Conservation (phyloP, 2,888 invertebrate species). For the Orthonychiurus folsomi region DNA sequence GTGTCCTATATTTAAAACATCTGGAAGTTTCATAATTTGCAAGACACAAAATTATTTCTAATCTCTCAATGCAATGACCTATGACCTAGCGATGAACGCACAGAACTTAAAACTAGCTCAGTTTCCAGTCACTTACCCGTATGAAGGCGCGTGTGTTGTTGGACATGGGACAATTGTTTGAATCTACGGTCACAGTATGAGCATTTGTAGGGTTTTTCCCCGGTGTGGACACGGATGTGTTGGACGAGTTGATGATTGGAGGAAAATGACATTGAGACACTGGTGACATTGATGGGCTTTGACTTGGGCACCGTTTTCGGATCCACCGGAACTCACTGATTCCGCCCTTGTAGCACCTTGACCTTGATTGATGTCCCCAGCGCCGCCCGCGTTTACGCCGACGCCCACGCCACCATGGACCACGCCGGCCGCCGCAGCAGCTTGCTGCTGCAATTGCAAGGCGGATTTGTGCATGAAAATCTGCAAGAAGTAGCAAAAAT, state of each 20-base stretch:
- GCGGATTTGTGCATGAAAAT: constrained; percentile 96
- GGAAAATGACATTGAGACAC: constrained; percentile 92
- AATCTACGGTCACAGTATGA: constrained; percentile 93
- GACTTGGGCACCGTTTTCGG: no score
- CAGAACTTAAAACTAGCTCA: no score
- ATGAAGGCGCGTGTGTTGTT: constrained; percentile 90
- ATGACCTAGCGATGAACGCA: no score
- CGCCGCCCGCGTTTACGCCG: no score
- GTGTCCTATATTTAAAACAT: no score
- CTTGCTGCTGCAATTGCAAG: constrained; percentile 74
- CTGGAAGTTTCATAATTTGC: no score
- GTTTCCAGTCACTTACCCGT: no score
- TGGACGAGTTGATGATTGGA: constrained; percentile 89
- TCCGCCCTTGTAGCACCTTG: no score
- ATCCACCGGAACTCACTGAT: constrained; percentile 34
- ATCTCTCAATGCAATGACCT: no score
- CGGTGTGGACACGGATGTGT: constrained; percentile 94
- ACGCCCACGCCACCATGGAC: constrained; percentile 37
- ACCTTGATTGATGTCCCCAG: no score
- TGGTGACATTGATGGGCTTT: constrained; percentile 95
- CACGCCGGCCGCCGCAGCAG: constrained; percentile 52
- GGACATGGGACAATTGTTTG: constrained; percentile 93
- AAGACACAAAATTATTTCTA: no score
- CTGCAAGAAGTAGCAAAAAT: no score
- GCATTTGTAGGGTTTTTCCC: constrained; percentile 95